Evolutionary conservation across 2,797 vertebrate species (phyloP), one percentile per base, ranked within the genome.

Genomic region (Periparus ater): DNA sequence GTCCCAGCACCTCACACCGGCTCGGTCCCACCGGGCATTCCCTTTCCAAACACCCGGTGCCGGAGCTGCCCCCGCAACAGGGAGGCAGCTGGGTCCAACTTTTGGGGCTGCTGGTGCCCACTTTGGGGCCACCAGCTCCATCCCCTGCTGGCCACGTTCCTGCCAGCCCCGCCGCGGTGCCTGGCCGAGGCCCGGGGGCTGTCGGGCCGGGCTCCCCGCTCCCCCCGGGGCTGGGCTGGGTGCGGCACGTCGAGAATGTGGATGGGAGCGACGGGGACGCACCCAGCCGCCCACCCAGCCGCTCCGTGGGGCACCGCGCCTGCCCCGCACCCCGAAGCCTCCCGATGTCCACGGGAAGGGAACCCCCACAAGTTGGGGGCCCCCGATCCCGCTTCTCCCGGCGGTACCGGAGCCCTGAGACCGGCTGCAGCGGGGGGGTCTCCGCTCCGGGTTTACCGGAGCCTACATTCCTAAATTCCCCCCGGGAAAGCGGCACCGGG

Each of bases 191-290:
- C 81, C 91, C 15, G 9, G 81, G 77, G 85, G 67, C 67, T 72
- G 58, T 20, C 32, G 74, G 44, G 29, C 72, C 72, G n/a, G 40
- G 63, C 55, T 70, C 74, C 42, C 42, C 26, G 62, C 66, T 63
- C 75, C 48, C 76, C 80, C 27, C 66, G 74, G 92, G 92, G 95
- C 91, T 89, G 91, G 93, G 93, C 88, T 89, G 93, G 95, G 95
- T 50, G 93, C 93, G 93, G 93, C 95, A 95, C 93, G 82, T 93
- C 73, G 93, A 89, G 95, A 96, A 94, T 94, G 92, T 90, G 85
- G 85, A 93, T 92, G 93, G 95, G 88, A 94, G 92, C 88, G 78
- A 93, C 84, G 88, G 93, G 76, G 85, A 87, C 88, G 85, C 81
- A 66, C 91, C 83, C 82, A 74, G 44, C 62, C 75, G 70, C 58